Percentiles rank a stretch among this genome's conserved stretches.
Conservation (phyloP, 2,888 invertebrate genomes). For the Abrostola tripartita region DNA sequence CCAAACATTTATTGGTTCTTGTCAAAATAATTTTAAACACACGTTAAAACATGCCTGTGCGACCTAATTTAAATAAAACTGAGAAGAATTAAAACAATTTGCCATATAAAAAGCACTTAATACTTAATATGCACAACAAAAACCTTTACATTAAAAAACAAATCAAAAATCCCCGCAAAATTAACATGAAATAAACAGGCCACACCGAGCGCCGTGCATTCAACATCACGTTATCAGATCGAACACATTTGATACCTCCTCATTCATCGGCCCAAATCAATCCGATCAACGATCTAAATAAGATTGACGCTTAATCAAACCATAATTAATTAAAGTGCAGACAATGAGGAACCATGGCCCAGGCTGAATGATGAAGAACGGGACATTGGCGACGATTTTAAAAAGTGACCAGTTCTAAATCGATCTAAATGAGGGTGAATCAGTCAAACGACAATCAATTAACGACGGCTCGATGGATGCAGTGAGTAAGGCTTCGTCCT, state of each 20-base stretch:
- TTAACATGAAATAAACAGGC: slow-evolving; percentile 32
- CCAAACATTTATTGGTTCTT: too few species aligned
- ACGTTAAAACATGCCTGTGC: too few species aligned
- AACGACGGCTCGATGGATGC: not conserved
- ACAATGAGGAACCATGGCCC: slow-evolving; percentile 47
- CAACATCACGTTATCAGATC: slow-evolving; percentile 58
- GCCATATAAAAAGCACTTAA: too few species aligned
- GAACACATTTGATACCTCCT: slow-evolving; percentile 75
- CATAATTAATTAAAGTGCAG: slow-evolving; percentile 75
- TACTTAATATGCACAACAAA: not conserved
- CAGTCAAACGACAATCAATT: slow-evolving; percentile 19
- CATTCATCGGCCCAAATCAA: slow-evolving; percentile 64
- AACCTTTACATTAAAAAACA: slow-evolving; percentile 4
- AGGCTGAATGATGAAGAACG: slow-evolving; percentile 41
- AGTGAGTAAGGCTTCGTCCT: not conserved
- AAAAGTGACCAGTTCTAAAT: slow-evolving; percentile 38
- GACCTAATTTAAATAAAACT: too few species aligned
- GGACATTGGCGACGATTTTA: slow-evolving; percentile 37
- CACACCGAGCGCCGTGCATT: slow-evolving; percentile 45
- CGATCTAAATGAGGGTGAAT: slow-evolving; percentile 40
- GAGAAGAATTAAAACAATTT: too few species aligned
- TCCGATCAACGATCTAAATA: slow-evolving; percentile 56
- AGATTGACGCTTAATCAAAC: slow-evolving; percentile 75
- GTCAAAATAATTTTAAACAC: too few species aligned
- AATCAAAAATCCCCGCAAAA: slow-evolving; percentile 16